Evolutionary conservation across 2,888 invertebrate genomes (phyloP).

Genomic region (Nemapogon koenigi): DNA sequence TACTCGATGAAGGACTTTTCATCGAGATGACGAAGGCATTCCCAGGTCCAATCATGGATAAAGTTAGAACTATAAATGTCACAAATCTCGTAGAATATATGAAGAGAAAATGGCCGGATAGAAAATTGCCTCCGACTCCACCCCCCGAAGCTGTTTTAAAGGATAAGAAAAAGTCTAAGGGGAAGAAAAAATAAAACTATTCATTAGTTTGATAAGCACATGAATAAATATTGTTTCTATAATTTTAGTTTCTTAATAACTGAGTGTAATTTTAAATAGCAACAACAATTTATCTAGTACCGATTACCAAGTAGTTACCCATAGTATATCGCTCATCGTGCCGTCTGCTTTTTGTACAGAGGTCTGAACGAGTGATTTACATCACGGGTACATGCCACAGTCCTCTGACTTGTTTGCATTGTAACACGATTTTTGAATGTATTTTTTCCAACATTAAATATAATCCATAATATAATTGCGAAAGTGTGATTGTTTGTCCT

Average conservation of each 20-base stretch:
- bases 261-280: no score
- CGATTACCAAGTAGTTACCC: no score
- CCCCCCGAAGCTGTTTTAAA: slow-evolving; percentile 27
- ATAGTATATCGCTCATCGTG: slow-evolving; percentile 13
- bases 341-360: slow-evolving; percentile 21
- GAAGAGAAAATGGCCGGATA: slow-evolving; percentile 39
- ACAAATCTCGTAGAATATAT: slow-evolving; percentile 28
- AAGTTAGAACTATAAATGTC: slow-evolving; percentile 29
- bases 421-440: slow-evolving; percentile 24
- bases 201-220: neutral
- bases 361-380: slow-evolving; percentile 31
- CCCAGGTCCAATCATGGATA: slow-evolving; percentile 24
- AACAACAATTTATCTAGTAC: no score
- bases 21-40: slow-evolving; percentile 28
- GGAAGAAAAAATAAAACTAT: slow-evolving; percentile 16
- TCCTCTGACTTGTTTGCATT: slow-evolving; percentile 28
- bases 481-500: no score
- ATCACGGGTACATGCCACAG: slow-evolving; percentile 24
- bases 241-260: neutral
- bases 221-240: neutral
- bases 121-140: slow-evolving; percentile 32
- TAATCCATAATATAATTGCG: no score
- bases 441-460: no score
- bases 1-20: slow-evolving; percentile 27
- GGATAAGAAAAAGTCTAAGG: slow-evolving; percentile 14